Base-by-base conservation (phyloP, 92 coral and sea anemone genomes). In the Palythoa grandis region DNA sequence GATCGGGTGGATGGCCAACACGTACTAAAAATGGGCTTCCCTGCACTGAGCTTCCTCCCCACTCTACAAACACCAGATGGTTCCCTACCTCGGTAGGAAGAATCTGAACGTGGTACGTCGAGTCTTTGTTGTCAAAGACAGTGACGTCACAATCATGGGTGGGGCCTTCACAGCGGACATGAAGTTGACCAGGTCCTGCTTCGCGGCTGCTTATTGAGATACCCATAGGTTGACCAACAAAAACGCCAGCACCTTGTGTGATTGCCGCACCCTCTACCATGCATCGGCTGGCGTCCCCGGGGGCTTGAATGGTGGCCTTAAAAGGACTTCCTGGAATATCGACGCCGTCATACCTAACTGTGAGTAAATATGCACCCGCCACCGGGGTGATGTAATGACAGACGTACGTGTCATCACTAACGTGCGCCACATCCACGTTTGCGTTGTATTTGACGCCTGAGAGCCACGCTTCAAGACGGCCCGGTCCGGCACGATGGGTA, bases 21-120 rank as follows among this genome's bases (percentile, higher is more conserved):
- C 96, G 98, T 60, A 96, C 95, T 63, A 93, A 79, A 73, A 94
- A 96, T 9, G 99, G 99, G 72, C 99, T 96, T n/a, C 99, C 99
- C 39, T 96, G 91, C 3, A 96, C 93, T 9, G 98, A 89, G 52
- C 90, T 87, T 16, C 93, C 93, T 29, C 98, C 99, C 98, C 98
- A 96, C 78, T 95, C 96, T 67, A 96, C 95, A 80, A 91, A 92
- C 50, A 96, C 95, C 37, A 95, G 84, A 48, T 96, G 99, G 50
- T 84, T 90, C 11, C 99, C 99, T 48, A 92, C 90, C 77, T 96
- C 99, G 16, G 91, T 88, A 2, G 99, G 99, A 69, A 70, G 89
- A 35, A 96, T 93, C 90, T 96, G 95, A 74, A 96, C 91, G 72
- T 92, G 92, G 86, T 94, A 96, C 0, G 98, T 94, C 15, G 93